phyloP scores from a whole-genome alignment of 2,797 vertebrate species.

The Schizothorax lantsangensis region DNA sequence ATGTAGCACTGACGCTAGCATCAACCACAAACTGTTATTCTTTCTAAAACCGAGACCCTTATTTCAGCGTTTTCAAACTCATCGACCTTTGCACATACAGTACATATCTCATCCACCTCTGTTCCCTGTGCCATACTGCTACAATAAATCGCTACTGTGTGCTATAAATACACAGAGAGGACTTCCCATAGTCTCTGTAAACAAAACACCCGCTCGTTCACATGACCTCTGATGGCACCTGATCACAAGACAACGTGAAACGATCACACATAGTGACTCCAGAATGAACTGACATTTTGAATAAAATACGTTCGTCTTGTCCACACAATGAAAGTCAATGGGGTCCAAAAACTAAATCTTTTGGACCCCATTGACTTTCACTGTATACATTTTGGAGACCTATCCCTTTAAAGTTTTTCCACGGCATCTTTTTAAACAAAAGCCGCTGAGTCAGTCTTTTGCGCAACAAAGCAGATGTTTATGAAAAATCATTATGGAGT shows the following conservation, averaged over 20 bases:
- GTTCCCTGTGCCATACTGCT: slow-evolving; percentile 14
- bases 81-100: slow-evolving; percentile 29
- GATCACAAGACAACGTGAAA: not conserved
- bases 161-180: slow-evolving; percentile 14
- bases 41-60: slow-evolving; percentile 57
- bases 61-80: slow-evolving; percentile 29
- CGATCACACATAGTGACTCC: not conserved
- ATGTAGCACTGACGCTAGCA: slow-evolving; percentile 57
- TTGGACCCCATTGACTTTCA: not conserved
- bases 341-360: not conserved
- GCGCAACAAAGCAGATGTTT: not conserved
- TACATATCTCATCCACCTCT: slow-evolving; percentile 37
- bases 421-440: not conserved
- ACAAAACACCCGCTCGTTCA: slow-evolving; percentile 17
- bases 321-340: not conserved
- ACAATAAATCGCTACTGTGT: not conserved
- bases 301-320: not conserved
- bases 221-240: not conserved
- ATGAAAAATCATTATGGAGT: not conserved
- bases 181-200: slow-evolving; percentile 16
- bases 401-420: not conserved
- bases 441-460: not conserved
- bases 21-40: slow-evolving; percentile 53
- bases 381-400: not conserved
- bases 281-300: not conserved